Evolutionary conservation across 53 echinoderm and acorn worm species (phyloP).

Genomic region (Antedon mediterranea): DNA sequence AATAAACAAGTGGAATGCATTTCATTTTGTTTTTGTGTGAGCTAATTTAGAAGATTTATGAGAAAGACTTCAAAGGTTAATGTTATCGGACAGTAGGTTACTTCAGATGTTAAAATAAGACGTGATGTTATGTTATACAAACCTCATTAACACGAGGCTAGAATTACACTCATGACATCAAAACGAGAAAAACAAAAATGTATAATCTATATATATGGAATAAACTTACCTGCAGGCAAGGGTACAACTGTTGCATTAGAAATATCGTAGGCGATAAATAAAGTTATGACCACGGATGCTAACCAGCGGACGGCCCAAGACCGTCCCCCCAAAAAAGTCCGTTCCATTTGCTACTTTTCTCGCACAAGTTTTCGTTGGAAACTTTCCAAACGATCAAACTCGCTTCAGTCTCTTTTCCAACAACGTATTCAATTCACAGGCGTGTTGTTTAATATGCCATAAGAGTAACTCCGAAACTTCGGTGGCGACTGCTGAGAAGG

Average conservation of each 20-base stretch:
- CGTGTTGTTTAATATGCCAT: slow-evolving; percentile 1
- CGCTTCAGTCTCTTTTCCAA: background rate
- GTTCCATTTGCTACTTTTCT: background rate
- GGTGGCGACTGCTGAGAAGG: slow-evolving; percentile 1
- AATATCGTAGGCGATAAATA: background rate
- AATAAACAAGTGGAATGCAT: no score
- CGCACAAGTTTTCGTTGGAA: background rate
- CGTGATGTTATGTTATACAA: background rate
- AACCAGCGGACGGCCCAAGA: background rate
- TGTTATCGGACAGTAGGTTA: background rate
- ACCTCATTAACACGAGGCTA: background rate
- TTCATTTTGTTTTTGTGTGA: no score
- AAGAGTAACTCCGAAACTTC: background rate
- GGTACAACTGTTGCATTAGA: background rate
- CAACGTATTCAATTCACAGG: background rate
- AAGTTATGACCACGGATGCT: background rate
- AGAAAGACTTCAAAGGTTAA: background rate
- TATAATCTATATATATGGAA: background rate
- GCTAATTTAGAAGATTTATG: no score
- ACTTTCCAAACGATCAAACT: background rate
- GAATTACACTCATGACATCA: background rate
- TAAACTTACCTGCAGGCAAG: background rate
- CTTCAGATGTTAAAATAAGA: background rate
- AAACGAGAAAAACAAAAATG: background rate
- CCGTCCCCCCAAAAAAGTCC: background rate